Base-by-base conservation (phyloP, 2,797 vertebrate species). In the Neosalanx taihuensis region DNA sequence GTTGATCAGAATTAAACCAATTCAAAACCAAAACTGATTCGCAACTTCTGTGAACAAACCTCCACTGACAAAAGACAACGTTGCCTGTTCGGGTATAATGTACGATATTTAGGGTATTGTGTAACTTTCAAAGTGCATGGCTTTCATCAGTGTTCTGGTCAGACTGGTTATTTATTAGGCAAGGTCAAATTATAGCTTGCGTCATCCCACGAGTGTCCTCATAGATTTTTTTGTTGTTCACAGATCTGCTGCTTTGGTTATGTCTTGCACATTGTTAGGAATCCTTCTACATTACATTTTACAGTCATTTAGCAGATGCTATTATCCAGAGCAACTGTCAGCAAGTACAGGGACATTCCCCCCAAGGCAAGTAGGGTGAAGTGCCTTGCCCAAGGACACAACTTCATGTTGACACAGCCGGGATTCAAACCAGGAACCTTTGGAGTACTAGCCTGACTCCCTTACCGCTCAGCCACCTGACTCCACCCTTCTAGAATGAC, bases 91-190 rank as follows among this genome's bases (percentile, higher is more conserved):
- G 61, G 51, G 4, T n/a, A n/a, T 20, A 1, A 67, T 70, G 70
- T 63, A 61, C 76, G 30, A 69, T 73, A 65, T 51, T 37, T 84
- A 46, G 41, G 41, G 12, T 46, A 62, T 57, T 30, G 61, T 75
- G 58, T 64, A 65, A 74, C 71, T 77, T 78, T 66, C 71, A 72
- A 12, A 2, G 62, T 65, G 61, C 31, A 17, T 35, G 69, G 76
- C 78, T 67, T 64, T 72, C 63, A 73, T 31, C 70, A 41, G 88
- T 91, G 85, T 76, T 82, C 85, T n/a, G 70, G 84, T 89, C 83
- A 12, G 9, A 20, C 72, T 69, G 69, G 76, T 72, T 70, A n/a
- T 33, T 41, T 69, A n/a, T 46, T 3, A 26, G 72, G 65, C 17
- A 64, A 69, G 49, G 37, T 61, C 60, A 64, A 69, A 35, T 23